phyloP scores from a whole-genome alignment of 2,797 vertebrate species.

The Diplodus puntazzo region DNA sequence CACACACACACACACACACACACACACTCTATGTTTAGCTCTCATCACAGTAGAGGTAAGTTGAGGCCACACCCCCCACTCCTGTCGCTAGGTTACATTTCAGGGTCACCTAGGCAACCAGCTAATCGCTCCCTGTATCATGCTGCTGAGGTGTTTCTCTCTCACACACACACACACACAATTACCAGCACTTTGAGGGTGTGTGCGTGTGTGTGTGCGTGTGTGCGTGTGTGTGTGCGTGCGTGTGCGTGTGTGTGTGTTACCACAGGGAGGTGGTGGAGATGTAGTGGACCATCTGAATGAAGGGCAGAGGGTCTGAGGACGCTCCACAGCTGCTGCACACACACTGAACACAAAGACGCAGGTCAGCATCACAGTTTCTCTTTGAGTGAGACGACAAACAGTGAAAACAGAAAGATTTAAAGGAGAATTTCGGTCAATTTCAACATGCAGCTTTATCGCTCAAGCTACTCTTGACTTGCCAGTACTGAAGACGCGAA shows the following conservation, averaged over 20 bases:
- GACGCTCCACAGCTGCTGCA: slow-evolving; percentile 96
- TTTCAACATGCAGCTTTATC: no score
- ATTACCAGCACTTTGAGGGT: no score
- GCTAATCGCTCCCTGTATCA: slow-evolving; percentile 10
- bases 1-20: not conserved
- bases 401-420: no score
- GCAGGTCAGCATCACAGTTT: not conserved
- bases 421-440: no score
- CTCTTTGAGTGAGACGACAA: no score
- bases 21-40: slow-evolving; percentile 5
- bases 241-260: slow-evolving; percentile 56
- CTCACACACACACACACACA: slow-evolving; percentile 5
- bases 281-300: slow-evolving; percentile 99
- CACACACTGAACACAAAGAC: slow-evolving; percentile 87
- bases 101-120: slow-evolving; percentile 43
- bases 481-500: no score
- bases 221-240: no score
- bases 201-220: no score
- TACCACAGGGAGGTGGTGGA: slow-evolving; percentile 97
- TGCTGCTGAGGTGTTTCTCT: not conserved
- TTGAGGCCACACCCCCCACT: slow-evolving; percentile 7
- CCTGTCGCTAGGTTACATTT: slow-evolving; percentile 46
- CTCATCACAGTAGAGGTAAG: slow-evolving; percentile 3
- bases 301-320: slow-evolving; percentile 95
- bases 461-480: no score